These are phyloP conservation scores for Pseudomugil tenellus DNA, from an alignment of 2,797 vertebrate species.

Conservation along the genomic window DNA sequence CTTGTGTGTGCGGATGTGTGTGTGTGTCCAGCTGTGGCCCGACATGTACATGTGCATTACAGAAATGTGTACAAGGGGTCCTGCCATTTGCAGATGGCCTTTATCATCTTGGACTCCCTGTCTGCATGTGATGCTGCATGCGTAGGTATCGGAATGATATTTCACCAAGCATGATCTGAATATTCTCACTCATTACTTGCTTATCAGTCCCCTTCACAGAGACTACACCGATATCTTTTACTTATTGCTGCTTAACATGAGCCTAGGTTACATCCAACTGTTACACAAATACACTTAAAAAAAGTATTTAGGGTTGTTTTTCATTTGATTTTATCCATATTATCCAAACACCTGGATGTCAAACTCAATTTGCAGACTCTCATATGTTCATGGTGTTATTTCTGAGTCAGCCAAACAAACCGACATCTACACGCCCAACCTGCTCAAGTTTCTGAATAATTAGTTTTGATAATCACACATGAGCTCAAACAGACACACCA, in stretches of 20 bases:
- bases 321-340: too few relatives aligned
- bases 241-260: background rate
- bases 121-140: constrained; percentile 40
- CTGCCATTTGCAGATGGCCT: constrained; percentile 24
- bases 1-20: constrained; percentile 14
- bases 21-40: constrained; percentile 2
- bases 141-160: constrained; percentile 26
- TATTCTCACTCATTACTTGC: constrained; percentile 30
- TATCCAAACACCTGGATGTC: background rate
- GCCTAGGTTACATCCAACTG: constrained; percentile 4
- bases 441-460: background rate
- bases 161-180: constrained; percentile 52
- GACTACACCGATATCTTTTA: background rate
- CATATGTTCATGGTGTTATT: too few relatives aligned
- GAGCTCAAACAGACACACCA: background rate
- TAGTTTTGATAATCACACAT: background rate
- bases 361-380: too few relatives aligned
- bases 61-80: constrained; percentile 27
- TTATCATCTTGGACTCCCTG: background rate
- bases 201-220: constrained; percentile 1
- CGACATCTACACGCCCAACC: background rate
- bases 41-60: constrained; percentile 17
- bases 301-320: background rate
- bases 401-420: background rate
- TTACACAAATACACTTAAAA: background rate